Evolutionary conservation across 2,113 vertebrate species (phyloP), one percentile per base, ranked within the genome.

Genomic region (Bubo scandiacus): DNA sequence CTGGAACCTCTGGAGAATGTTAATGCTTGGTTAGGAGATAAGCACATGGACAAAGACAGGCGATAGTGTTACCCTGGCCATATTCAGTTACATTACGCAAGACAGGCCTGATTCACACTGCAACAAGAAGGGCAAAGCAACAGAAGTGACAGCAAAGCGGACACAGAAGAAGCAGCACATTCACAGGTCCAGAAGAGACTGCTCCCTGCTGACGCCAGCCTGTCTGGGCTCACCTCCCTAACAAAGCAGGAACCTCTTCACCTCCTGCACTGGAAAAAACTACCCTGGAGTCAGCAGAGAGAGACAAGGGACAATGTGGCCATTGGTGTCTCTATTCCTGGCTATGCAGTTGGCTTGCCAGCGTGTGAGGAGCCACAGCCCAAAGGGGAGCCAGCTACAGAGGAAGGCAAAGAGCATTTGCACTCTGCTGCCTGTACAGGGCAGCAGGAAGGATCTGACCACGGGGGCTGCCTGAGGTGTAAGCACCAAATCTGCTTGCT

Each of bases 71-170:
- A 67, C 91, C 58, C 92, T 27, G 67, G 42, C 79, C 67, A 62
- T 68, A 66, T 92, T 51, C 51, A 16, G 80, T 94, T 87, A 86
- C 62, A 3, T 88, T 90, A 78, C 22, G 73, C 87, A 92, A 79
- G 43, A 32, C 79, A 73, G 82, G 54, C 40, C 92, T 23, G 58
- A 62, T 57, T 86, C 74, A 70, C 54, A 43, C 30, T 51, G 79
- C 45, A 77, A 16, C 27, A 18, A 58, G 82, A 94, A 95, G 84
- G 94, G 81, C 80, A 95, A 86, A 87, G 84, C 75, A n/a, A 77
- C 72, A n/a, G n/a, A n/a, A 65, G 75, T 7, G 70, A 52, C 61
- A 85, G 57, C 4, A 0, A 75, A 66, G 72, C 12, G 0, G 15
- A 42, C 54, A 87, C 1, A 16, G 67, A 54, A 55, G 67, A 2